phyloP scores from a whole-genome alignment of 92 coral and sea anemone species.

The Montipora capitata region DNA sequence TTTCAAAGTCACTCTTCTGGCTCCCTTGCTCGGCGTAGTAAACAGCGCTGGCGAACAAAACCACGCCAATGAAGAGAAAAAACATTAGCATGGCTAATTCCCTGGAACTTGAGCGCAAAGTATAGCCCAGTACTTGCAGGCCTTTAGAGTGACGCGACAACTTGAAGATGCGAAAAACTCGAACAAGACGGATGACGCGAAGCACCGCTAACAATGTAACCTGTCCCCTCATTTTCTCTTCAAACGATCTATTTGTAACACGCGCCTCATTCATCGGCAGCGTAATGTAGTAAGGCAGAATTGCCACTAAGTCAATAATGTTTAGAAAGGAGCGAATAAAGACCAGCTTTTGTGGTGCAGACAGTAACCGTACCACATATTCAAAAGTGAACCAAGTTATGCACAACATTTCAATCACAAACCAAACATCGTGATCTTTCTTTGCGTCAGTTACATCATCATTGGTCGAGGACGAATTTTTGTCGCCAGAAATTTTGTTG shows the following conservation, averaged over 20 bases:
- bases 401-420: constrained; percentile 88
- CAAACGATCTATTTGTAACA: not conserved
- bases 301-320: constrained; percentile 95
- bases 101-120: constrained; percentile 95
- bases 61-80: constrained; percentile 94
- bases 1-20: constrained; percentile 67
- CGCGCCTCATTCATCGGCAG: constrained; percentile 86
- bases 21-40: constrained; percentile 92
- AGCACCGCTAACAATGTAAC: constrained; percentile 88
- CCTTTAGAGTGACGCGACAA: constrained; percentile 98
- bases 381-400: constrained; percentile 96
- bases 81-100: constrained; percentile 98
- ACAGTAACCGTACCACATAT: constrained; percentile 85
- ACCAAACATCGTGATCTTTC: constrained; percentile 61
- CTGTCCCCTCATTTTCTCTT: too few species aligned
- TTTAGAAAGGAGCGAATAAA: constrained; percentile 91
- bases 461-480: constrained; percentile 8
- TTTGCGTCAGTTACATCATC: not conserved
- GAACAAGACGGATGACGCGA: constrained; percentile 93
- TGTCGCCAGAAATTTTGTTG: not conserved
- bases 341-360: constrained; percentile 91
- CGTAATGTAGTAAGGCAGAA: constrained; percentile 96
- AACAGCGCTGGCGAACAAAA: constrained; percentile 97
- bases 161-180: constrained; percentile 98
- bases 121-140: constrained; percentile 95